A percentile compares a stretch with the other conserved stretches of the same genome.
phyloP scores from a whole-genome alignment of 2,888 invertebrate genomes.

The Plagodis dolabraria region DNA sequence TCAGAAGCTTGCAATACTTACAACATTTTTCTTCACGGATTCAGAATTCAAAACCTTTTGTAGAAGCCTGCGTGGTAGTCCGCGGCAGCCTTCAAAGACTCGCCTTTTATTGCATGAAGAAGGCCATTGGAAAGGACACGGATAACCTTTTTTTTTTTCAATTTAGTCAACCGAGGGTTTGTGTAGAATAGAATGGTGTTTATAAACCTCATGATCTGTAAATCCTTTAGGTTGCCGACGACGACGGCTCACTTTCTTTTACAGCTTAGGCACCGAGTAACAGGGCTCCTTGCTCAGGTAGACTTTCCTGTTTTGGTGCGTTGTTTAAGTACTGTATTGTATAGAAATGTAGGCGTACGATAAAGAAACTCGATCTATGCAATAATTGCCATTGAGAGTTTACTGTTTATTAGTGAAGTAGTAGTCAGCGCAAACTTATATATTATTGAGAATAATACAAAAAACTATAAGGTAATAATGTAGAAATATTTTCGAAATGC shows the following conservation, averaged over 20 bases:
- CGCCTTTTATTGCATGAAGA: conserved; percentile 42
- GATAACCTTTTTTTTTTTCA: conserved; percentile 43
- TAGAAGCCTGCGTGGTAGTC: not conserved
- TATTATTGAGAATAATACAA: too few species aligned
- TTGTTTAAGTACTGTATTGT: not conserved
- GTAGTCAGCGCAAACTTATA: too few species aligned
- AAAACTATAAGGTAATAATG: too few species aligned
- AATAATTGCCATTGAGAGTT: too few species aligned
- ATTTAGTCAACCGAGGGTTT: conserved; percentile 40
- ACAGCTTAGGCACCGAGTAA: conserved; percentile 16
- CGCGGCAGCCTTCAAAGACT: conserved; percentile 48
- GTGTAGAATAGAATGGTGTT: conserved; percentile 27
- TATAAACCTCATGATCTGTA: conserved; percentile 21
- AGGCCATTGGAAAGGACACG: conserved; percentile 38
- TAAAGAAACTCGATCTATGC: not conserved
- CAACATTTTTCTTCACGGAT: too few species aligned
- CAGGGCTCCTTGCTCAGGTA: conserved; percentile 14
- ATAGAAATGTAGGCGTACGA: not conserved
- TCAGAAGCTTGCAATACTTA: too few species aligned
- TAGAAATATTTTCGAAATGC: too few species aligned
- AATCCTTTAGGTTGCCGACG: conserved; percentile 16
- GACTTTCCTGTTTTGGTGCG: not conserved
- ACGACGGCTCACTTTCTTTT: conserved; percentile 6
- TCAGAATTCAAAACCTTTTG: too few species aligned
- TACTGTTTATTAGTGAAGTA: too few species aligned